A percentile compares a stretch with the other conserved stretches of the same genome.
phyloP scores from a whole-genome alignment of 1,140 invertebrate species.

The Apocrypta bakeri region DNA sequence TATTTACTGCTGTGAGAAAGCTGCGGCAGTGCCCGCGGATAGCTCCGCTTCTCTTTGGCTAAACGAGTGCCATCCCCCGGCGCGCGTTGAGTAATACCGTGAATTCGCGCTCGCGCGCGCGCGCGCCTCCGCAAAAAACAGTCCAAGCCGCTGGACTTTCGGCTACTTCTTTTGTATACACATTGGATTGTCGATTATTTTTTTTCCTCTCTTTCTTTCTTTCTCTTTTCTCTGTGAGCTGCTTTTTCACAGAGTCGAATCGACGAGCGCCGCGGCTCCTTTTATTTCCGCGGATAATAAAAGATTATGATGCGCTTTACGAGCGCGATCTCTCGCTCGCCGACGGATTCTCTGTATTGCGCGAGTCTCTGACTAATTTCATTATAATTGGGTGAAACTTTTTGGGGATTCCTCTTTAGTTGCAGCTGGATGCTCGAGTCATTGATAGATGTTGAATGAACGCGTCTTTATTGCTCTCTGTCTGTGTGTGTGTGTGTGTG shows the following conservation, averaged over 20 bases:
- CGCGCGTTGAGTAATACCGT: neutral
- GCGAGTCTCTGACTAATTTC: conserved; percentile 38
- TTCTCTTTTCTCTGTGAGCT: too few relatives aligned
- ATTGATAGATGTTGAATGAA: neutral
- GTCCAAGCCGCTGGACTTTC: neutral
- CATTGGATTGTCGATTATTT: too few relatives aligned
- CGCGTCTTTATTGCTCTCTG: neutral
- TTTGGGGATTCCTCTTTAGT: neutral
- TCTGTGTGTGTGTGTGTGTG: neutral
- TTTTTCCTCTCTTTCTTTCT: too few relatives aligned
- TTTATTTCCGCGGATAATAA: conserved; percentile 35
- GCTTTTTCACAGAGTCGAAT: too few relatives aligned
- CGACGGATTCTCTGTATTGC: conserved; percentile 21
- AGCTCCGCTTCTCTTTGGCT: neutral
- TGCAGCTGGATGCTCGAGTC: neutral
- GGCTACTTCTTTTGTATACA: conserved; percentile 10
- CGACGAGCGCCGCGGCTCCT: conserved; percentile 11
- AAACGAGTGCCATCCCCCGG: neutral
- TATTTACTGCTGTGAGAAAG: conserved; percentile 63
- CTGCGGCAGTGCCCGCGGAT: neutral
- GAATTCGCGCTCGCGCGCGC: neutral
- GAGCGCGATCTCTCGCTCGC: neutral
- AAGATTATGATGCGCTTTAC: conserved; percentile 44
- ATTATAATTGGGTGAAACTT: conserved; percentile 44
- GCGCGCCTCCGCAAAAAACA: too few relatives aligned